Percentiles rank a stretch among this genome's conserved stretches.
Evolutionary conservation across 2,113 vertebrate genomes (phyloP).

Genomic region (Tangachromis dhanisi): DNA sequence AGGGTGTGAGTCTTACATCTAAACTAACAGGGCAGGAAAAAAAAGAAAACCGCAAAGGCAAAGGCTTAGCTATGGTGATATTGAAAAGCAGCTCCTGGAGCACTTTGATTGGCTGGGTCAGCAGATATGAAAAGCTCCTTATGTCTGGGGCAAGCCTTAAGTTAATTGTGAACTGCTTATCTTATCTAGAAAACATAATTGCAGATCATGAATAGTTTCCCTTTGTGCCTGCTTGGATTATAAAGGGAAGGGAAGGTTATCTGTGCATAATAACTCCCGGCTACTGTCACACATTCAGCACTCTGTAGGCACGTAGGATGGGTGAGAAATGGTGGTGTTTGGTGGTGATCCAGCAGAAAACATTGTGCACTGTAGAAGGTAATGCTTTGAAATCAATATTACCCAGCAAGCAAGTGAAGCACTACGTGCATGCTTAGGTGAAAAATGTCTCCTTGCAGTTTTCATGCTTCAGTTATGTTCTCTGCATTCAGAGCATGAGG

Average conservation of each 20-base stretch:
- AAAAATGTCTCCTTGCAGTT: conserved; percentile 1
- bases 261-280: conserved; percentile 31
- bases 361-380: background rate
- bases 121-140: conserved; percentile 61
- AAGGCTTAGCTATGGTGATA: conserved; percentile 21
- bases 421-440: conserved; percentile 1
- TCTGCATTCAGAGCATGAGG: background rate
- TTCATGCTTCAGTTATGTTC: conserved; percentile 20
- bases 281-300: conserved; percentile 25
- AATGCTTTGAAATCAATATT: conserved; percentile 30
- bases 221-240: conserved; percentile 46
- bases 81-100: conserved; percentile 26
- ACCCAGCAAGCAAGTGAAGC: background rate
- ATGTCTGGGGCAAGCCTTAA: conserved; percentile 46
- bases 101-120: conserved; percentile 60
- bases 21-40: background rate
- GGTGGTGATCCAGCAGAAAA: conserved; percentile 10
- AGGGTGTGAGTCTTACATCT: background rate
- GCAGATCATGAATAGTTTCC: conserved; percentile 51
- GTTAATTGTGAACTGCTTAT: conserved; percentile 66
- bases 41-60: conserved; percentile 15
- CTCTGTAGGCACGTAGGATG: background rate
- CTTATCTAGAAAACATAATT: conserved; percentile 68
- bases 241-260: conserved; percentile 55
- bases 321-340: background rate